A percentile compares a stretch with the other conserved stretches of the same genome.
phyloP scores from a whole-genome alignment of 2,113 vertebrate genomes.

The Sturnus vulgaris region DNA sequence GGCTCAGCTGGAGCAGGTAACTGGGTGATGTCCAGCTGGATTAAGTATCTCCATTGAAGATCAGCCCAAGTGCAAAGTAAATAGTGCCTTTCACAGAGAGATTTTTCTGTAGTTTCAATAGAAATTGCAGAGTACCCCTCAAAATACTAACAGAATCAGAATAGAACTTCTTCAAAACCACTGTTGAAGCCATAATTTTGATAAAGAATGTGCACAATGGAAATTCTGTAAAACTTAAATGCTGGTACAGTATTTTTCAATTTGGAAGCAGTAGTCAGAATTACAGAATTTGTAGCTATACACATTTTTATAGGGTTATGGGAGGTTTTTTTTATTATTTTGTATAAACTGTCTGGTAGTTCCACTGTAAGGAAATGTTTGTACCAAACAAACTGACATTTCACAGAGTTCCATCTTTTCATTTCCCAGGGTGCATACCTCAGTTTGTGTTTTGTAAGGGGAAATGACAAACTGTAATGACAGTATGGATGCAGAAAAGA shows the following conservation, averaged over 20 bases:
- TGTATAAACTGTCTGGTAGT: background rate
- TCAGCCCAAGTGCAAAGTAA: background rate
- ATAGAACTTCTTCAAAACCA: background rate
- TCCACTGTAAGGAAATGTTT: background rate
- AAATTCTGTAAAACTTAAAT: background rate
- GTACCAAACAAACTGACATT: background rate
- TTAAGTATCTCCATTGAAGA: background rate
- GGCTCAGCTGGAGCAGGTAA: background rate
- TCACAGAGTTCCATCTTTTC: background rate
- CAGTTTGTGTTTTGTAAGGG: background rate
- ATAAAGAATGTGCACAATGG: background rate
- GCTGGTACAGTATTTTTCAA: background rate
- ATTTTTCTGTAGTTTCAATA: background rate
- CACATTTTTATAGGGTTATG: background rate
- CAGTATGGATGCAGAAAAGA: background rate
- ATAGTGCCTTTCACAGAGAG: background rate
- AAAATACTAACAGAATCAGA: background rate
- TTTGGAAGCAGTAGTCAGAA: background rate
- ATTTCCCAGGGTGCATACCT: background rate
- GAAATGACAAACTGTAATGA: background rate
- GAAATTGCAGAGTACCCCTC: background rate
- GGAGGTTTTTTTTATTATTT: background rate
- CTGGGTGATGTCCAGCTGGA: background rate
- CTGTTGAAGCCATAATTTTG: background rate
- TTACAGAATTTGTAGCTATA: background rate